Conservation (phyloP, 2,888 invertebrate species). For the Rotaria socialis region DNA sequence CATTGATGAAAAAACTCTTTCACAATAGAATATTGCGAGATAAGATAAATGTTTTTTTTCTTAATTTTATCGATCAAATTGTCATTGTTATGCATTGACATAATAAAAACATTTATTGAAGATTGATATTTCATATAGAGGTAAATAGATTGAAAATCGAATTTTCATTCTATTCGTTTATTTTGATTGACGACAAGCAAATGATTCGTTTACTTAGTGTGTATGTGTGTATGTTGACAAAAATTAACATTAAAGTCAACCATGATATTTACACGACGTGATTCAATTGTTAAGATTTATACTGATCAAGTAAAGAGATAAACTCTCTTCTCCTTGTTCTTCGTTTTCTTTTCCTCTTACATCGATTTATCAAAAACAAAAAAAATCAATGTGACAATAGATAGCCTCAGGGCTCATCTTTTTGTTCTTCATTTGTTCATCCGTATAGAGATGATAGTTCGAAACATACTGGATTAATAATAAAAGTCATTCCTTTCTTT, state of each 20-base stretch:
- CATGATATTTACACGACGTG: constrained; percentile 10
- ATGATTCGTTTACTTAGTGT: background rate
- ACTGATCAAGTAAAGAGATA: background rate
- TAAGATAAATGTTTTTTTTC: background rate
- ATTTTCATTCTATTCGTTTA: background rate
- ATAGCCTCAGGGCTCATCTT: background rate
- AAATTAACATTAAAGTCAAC: constrained; percentile 28
- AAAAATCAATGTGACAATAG: background rate
- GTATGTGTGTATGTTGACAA: background rate
- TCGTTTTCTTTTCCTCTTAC: background rate
- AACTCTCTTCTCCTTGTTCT: background rate
- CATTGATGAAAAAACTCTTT: background rate
- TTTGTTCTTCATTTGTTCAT: background rate
- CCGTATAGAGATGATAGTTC: background rate
- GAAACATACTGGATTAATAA: constrained; percentile 18
- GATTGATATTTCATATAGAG: too few relatives aligned
- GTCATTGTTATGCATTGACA: background rate
- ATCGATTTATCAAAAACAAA: background rate
- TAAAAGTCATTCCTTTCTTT: background rate
- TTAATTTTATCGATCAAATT: background rate
- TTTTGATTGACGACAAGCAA: background rate
- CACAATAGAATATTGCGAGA: background rate
- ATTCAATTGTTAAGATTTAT: constrained; percentile 16
- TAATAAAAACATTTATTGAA: background rate
- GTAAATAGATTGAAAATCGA: too few relatives aligned